phyloP scores from a whole-genome alignment of 1,140 invertebrate species.

The Varroa destructor region DNA sequence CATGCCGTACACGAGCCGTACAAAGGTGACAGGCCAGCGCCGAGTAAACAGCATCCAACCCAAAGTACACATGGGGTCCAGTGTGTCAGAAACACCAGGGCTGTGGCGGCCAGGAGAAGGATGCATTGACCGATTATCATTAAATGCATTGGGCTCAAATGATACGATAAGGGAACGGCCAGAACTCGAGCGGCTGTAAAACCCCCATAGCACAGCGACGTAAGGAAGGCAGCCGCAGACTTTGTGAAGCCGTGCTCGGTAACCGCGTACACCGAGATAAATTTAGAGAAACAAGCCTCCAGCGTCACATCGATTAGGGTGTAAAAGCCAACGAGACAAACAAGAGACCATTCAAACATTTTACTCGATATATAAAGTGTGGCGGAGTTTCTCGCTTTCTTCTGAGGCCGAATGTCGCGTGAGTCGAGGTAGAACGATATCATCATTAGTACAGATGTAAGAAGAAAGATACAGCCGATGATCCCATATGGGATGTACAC shows the following conservation, averaged over 20 bases:
- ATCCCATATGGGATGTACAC: slow-evolving; percentile 20
- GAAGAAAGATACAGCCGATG: slow-evolving; percentile 20
- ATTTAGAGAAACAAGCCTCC: slow-evolving; percentile 14
- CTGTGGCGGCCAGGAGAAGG: background rate
- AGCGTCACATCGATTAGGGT: slow-evolving; percentile 22
- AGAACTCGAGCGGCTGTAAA: slow-evolving; percentile 15
- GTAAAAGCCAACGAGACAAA: slow-evolving; percentile 14
- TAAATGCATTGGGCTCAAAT: slow-evolving; percentile 16
- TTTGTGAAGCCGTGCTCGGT: slow-evolving; percentile 21
- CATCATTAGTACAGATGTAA: slow-evolving; percentile 8
- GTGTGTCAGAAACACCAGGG: slow-evolving; percentile 13
- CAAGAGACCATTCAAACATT: slow-evolving; percentile 14
- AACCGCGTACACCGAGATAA: slow-evolving; percentile 26
- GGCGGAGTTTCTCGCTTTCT: background rate
- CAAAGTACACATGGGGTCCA: slow-evolving; percentile 38
- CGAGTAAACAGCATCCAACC: slow-evolving; percentile 41
- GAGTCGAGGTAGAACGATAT: slow-evolving; percentile 21
- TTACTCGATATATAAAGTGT: background rate
- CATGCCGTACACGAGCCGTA: slow-evolving; percentile 44
- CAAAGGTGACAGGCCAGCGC: slow-evolving; percentile 45
- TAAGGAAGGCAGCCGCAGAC: slow-evolving; percentile 5
- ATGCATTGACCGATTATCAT: slow-evolving; percentile 22
- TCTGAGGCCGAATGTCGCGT: slow-evolving; percentile 5
- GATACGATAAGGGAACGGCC: slow-evolving; percentile 1
- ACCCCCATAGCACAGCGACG: slow-evolving; percentile 19